Evolutionary conservation across 2,888 invertebrate genomes (phyloP).

Genomic region (Drosophila limbata): DNA sequence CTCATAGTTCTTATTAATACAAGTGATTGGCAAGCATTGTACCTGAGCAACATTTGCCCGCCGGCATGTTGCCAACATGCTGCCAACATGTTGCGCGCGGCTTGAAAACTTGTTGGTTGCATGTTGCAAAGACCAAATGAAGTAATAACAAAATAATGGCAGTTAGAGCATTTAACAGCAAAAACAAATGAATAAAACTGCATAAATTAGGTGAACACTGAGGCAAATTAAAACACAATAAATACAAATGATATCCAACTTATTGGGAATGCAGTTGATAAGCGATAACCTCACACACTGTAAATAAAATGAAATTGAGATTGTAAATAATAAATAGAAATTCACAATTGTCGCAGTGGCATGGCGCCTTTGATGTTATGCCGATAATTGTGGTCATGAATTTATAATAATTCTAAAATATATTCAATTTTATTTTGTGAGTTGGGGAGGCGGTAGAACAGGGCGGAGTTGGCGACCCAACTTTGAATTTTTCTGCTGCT

Average conservation of each 20-base stretch:
- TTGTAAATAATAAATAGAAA: constrained; percentile 39
- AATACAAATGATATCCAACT: constrained; percentile 46
- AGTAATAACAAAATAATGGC: constrained; percentile 60
- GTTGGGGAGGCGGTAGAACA: constrained; percentile 7
- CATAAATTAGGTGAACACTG: constrained; percentile 47
- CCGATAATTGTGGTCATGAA: constrained; percentile 80
- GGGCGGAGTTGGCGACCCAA: constrained; percentile 16
- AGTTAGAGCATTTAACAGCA: constrained; percentile 52
- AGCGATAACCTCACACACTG: constrained; percentile 24
- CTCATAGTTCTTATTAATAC: no score
- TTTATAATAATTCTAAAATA: constrained; percentile 54
- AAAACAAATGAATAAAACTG: constrained; percentile 41
- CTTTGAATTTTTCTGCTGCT: constrained; percentile 24
- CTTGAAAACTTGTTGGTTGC: constrained; percentile 64
- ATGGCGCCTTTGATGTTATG: constrained; percentile 66
- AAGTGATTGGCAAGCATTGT: constrained; percentile 22
- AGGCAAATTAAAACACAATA: constrained; percentile 56
- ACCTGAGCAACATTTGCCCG: constrained; percentile 39
- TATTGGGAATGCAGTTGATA: constrained; percentile 45
- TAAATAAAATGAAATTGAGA: constrained; percentile 23
- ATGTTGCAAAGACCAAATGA: constrained; percentile 55
- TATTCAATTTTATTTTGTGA: constrained; percentile 20
- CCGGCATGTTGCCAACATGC: constrained; percentile 47
- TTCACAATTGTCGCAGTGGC: constrained; percentile 23
- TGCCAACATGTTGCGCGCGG: constrained; percentile 57